These are phyloP conservation scores for Crambe crambe DNA, from an alignment of 37 sponge, comb jelly and placozoan genomes.

Conservation along the genomic window DNA sequence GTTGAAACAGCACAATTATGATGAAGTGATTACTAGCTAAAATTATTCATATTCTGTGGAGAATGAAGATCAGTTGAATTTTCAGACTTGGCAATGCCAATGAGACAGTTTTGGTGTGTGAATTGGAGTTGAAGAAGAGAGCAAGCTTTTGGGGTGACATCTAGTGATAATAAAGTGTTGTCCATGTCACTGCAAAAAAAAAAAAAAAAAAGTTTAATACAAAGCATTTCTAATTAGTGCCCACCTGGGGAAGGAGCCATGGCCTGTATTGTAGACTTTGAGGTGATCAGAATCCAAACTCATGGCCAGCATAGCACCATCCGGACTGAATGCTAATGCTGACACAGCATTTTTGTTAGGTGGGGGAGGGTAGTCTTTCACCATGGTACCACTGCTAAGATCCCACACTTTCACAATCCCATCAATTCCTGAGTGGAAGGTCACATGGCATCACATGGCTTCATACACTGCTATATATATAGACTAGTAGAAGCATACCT, in stretches of 20 bases:
- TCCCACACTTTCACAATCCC: constrained; percentile 64
- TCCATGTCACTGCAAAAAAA: constrained; percentile 11
- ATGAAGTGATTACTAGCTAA: background rate
- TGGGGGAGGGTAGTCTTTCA: constrained; percentile 42
- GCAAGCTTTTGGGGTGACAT: background rate
- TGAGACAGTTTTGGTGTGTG: constrained; percentile 63
- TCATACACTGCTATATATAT: background rate
- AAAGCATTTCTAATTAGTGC: too few relatives aligned
- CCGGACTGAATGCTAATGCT: constrained; percentile 45
- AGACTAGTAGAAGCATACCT: constrained; percentile 19
- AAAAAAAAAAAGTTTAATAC: background rate
- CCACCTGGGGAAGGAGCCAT: too few relatives aligned
- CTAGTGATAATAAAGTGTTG: background rate
- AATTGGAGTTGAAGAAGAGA: constrained; percentile 33
- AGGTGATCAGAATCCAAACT: constrained; percentile 31
- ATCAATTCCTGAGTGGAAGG: constrained; percentile 57
- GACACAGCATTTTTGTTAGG: constrained; percentile 4
- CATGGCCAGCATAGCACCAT: constrained; percentile 61
- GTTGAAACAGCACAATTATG: background rate
- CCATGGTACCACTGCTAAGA: constrained; percentile 26
- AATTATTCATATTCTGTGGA: background rate
- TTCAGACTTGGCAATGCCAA: constrained; percentile 30
- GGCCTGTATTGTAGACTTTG: constrained; percentile 39
- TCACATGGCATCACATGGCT: too few relatives aligned
- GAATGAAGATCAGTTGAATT: background rate